phyloP scores from a whole-genome alignment of 2,113 vertebrate species.

The Bubo scandiacus region DNA sequence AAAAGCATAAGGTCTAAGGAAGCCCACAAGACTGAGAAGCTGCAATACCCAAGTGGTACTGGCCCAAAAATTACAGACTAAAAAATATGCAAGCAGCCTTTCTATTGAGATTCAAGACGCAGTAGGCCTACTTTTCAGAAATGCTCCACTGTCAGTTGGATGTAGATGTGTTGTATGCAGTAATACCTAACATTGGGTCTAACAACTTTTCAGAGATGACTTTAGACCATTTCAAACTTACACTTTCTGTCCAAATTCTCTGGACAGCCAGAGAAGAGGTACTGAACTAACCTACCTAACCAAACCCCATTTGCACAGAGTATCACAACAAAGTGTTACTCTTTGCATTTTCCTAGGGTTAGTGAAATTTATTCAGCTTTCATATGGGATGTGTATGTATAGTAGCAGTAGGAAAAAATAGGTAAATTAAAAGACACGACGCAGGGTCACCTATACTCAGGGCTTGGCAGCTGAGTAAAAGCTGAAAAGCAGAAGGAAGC shows the following conservation, averaged over 20 bases:
- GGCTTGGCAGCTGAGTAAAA: background rate
- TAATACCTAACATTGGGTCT: background rate
- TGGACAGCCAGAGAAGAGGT: background rate
- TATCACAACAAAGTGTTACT: background rate
- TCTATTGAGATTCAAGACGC: background rate
- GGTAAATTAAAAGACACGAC: background rate
- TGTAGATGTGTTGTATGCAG: rapidly evolving
- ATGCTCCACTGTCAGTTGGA: background rate
- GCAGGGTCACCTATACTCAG: background rate
- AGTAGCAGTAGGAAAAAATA: background rate
- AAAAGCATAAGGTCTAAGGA: background rate
- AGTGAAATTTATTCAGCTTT: background rate
- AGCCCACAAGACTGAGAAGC: background rate
- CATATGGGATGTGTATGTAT: background rate
- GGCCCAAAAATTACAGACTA: background rate
- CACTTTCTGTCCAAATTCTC: background rate
- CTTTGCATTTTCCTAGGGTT: background rate
- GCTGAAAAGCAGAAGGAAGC: background rate
- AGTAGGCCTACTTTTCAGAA: background rate
- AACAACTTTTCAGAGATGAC: background rate
- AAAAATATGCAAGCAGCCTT: background rate
- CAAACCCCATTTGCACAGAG: background rate
- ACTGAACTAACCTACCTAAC: background rate
- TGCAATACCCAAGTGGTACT: background rate
- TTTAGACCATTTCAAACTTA: background rate